A percentile compares a stretch with the other conserved stretches of the same genome.
Evolutionary conservation across 2,797 vertebrate species (phyloP).

Genomic region (Cetoscarus ocellatus): DNA sequence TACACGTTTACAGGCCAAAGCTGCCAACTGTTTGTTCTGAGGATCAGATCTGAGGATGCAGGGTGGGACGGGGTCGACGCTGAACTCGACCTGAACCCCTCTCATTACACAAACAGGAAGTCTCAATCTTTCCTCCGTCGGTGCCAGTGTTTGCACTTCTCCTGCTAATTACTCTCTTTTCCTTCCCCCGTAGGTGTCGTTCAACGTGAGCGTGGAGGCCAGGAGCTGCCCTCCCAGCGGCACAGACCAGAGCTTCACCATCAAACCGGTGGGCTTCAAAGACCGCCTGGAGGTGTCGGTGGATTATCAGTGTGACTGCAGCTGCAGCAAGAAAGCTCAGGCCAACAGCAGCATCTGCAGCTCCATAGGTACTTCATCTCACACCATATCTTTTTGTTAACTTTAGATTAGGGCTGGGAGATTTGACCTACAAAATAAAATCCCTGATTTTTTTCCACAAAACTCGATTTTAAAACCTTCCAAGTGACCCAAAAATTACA

Average conservation of each 20-base stretch:
- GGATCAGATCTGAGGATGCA: not conserved
- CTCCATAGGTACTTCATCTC: constrained; percentile 76
- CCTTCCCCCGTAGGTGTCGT: constrained; percentile 87
- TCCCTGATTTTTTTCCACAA: too few relatives aligned
- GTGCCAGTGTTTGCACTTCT: not conserved
- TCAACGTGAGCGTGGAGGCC: constrained; percentile 91
- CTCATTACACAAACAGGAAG: constrained; percentile 17
- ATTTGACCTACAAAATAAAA: too few relatives aligned
- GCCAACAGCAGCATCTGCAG: constrained; percentile 89
- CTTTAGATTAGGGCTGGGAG: too few relatives aligned
- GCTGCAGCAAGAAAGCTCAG: constrained; percentile 81
- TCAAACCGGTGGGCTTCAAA: constrained; percentile 95
- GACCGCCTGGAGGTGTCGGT: constrained; percentile 91
- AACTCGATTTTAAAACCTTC: too few relatives aligned
- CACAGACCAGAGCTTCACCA: constrained; percentile 85
- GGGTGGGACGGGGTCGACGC: not conserved
- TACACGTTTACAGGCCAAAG: not conserved
- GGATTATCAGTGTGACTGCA: constrained; percentile 89
- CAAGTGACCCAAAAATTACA: too few relatives aligned
- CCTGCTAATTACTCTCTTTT: not conserved
- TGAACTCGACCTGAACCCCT: constrained; percentile 12
- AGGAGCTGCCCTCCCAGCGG: constrained; percentile 86
- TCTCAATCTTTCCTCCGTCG: not conserved
- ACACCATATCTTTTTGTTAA: too few relatives aligned
- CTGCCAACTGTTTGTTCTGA: not conserved